Base-by-base conservation (phyloP, 2,888 invertebrate species). In the Patella pellucida region DNA sequence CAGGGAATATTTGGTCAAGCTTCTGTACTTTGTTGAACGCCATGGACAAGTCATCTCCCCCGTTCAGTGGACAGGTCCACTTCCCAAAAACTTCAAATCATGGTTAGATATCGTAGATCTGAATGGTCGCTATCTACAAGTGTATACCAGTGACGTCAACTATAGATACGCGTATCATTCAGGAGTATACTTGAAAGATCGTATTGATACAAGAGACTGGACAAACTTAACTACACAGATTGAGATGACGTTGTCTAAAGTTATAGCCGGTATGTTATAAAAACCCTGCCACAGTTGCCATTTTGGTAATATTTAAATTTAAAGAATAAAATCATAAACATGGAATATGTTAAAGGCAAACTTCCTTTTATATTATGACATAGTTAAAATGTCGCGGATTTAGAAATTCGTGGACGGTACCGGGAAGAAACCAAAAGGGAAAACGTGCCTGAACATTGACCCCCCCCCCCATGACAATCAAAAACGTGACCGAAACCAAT, bases 11-110 rank as follows among this genome's bases (percentile, higher is more conserved):
- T 23, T 62, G 19, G 23, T 62, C 19, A 62, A 62, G 23, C 23
- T 62, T 14, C 62, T 62, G 62, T 62, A 62, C 62, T 62, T 62
- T 62, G 62, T 62, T 11, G 23, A 62, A 19, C 62, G 62, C 19
- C 19, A 23, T 23, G 19, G 19, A 62, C 11, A 23, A 62, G 19
- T 62, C 19, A 62, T 62, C 19, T 62, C 62, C 11, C 62, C 62
- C 19, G 14, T 62, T 7, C 62, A 62, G 23, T 62, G 62, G 62
- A 62, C 11, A 9, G 62, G 62, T 3, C 62, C 62, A 19, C 19
- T 23, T 14, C 62, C 62, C 14, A 62, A 62, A 23, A 62, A 62
- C 14, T 62, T 62, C 62, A 62, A 62, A 14, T 62, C 62, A 11
- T 62, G 62, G 62, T 62, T 62, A 14, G 62, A 62, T 12, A 23